phyloP scores from a whole-genome alignment of 2,113 vertebrate species.

The Opisthocomus hoazin region DNA sequence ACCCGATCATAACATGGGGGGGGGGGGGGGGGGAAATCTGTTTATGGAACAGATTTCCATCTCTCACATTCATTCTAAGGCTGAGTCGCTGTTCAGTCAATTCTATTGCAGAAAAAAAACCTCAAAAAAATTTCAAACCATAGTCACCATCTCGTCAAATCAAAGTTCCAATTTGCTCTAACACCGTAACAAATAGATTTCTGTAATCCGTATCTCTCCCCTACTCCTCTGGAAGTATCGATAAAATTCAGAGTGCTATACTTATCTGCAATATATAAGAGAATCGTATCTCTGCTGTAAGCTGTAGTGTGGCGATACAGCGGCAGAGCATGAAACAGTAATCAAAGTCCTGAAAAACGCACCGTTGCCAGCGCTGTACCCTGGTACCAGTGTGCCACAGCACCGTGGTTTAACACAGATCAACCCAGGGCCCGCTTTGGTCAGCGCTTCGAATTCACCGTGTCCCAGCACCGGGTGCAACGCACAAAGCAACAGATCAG shows the following conservation, averaged over 20 bases:
- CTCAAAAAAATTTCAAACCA: neutral
- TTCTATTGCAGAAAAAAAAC: neutral
- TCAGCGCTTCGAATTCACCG: constrained; percentile 30
- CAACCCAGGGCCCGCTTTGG: constrained; percentile 43
- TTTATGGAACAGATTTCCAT: neutral
- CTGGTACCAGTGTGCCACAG: neutral
- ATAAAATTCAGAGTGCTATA: constrained; percentile 23
- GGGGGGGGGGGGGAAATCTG: no score
- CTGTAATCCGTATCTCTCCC: neutral
- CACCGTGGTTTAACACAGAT: constrained; percentile 34
- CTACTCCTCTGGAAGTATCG: neutral
- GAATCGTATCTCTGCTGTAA: neutral
- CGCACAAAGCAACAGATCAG: constrained; percentile 55
- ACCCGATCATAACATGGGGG: neutral
- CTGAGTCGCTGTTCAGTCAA: rapidly evolving
- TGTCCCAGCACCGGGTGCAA: neutral
- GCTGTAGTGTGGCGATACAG: neutral
- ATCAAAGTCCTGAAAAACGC: constrained; percentile 40
- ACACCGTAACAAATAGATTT: neutral
- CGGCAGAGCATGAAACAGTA: constrained; percentile 22
- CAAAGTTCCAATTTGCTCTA: constrained; percentile 18
- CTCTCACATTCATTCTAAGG: neutral
- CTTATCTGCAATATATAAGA: constrained; percentile 15
- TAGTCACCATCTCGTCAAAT: neutral
- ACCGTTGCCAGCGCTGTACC: constrained; percentile 16